Evolutionary conservation across 2,113 vertebrate species (phyloP).

Genomic region (Epinephelus cyanopodus): DNA sequence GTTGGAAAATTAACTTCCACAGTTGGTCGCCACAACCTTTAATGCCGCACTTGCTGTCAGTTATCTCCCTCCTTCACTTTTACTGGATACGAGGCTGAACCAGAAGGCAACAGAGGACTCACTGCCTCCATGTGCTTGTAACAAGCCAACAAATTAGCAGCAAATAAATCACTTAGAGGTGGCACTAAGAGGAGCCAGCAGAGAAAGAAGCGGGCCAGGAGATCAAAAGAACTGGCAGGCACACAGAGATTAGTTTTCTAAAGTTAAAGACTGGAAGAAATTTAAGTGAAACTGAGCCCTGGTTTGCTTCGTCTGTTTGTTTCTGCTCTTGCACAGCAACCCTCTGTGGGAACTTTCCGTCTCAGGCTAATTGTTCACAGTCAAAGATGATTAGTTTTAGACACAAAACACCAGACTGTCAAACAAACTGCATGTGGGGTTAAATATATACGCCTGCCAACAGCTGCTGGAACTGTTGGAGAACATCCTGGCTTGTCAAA

Average conservation of each 20-base stretch:
- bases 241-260: constrained; percentile 36
- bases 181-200: constrained; percentile 29
- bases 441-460: constrained; percentile 10
- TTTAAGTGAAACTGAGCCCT: constrained; percentile 20
- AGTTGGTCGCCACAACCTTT: constrained; percentile 1
- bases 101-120: constrained; percentile 34
- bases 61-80: background rate
- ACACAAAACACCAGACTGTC: background rate
- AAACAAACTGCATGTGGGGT: constrained; percentile 16
- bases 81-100: constrained; percentile 9
- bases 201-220: constrained; percentile 26
- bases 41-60: background rate
- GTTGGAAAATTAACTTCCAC: background rate
- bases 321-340: background rate
- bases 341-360: background rate
- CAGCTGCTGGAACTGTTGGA: constrained; percentile 8
- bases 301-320: constrained; percentile 15
- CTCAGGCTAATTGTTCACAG: constrained; percentile 15
- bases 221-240: constrained; percentile 36
- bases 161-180: constrained; percentile 55
- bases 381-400: constrained; percentile 34
- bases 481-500: background rate
- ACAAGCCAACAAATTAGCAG: constrained; percentile 46
- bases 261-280: constrained; percentile 46
- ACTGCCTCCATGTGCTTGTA: constrained; percentile 34